Percentiles rank a stretch among this genome's conserved stretches.
Evolutionary conservation across 2,113 vertebrate genomes (phyloP).

Genomic region (Bubalus kerabau): DNA sequence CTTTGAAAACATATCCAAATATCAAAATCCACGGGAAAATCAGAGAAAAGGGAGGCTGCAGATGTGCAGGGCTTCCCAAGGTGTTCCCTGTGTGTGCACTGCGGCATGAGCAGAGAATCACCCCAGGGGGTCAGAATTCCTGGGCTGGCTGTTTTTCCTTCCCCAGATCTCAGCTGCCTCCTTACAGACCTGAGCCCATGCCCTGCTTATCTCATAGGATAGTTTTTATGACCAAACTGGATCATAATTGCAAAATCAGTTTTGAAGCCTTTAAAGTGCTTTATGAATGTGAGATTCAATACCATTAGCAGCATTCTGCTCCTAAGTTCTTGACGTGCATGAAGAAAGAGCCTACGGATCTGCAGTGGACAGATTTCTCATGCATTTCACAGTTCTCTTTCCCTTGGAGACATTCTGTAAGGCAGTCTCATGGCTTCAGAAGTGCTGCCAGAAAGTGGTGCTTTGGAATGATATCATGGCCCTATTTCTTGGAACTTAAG

Average conservation of each 20-base stretch:
- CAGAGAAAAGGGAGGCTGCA: not conserved
- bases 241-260: not conserved
- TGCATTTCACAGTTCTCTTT: not conserved
- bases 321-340: not conserved
- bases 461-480: not conserved
- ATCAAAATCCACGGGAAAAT: not conserved
- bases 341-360: not conserved
- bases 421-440: not conserved
- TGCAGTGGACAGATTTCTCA: not conserved
- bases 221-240: not conserved
- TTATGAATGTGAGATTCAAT: not conserved
- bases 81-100: fast-evolving
- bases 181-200: not conserved
- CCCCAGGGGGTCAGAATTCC: not conserved
- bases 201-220: not conserved
- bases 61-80: fast-evolving
- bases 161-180: not conserved
- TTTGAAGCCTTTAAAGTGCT: not conserved
- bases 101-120: fast-evolving
- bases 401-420: not conserved
- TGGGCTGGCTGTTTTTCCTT: not conserved
- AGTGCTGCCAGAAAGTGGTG: not conserved
- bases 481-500: not conserved
- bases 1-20: slow-evolving; percentile 76
- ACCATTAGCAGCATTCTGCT: fast-evolving